phyloP scores from a whole-genome alignment of 2,797 vertebrate species.

The Lophotriccus pileatus region DNA sequence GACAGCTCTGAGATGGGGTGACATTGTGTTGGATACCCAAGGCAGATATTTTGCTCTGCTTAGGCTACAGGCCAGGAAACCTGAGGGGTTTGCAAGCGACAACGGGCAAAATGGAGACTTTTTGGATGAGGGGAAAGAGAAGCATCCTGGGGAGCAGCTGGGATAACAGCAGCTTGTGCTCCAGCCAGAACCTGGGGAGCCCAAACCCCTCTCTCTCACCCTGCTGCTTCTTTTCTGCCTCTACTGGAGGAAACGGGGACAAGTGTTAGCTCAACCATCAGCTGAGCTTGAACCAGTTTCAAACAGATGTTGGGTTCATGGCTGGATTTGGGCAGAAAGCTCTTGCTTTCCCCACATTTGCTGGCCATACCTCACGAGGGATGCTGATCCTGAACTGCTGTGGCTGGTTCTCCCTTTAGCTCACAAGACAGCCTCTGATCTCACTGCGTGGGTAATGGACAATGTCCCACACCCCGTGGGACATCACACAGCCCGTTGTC shows the following conservation, averaged over 20 bases:
- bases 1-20: neutral
- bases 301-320: neutral
- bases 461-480: accelerated
- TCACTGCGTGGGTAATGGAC: accelerated
- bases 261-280: neutral
- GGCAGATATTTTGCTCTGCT: neutral
- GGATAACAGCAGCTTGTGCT: neutral
- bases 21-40: accelerated
- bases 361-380: neutral
- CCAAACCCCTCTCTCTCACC: neutral
- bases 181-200: neutral
- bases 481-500: neutral
- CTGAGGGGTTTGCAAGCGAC: neutral
- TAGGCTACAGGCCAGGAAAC: neutral
- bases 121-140: neutral
- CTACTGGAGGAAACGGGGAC: neutral
- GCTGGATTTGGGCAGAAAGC: conserved; percentile 29
- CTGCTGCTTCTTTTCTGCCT: neutral
- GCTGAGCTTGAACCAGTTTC: neutral
- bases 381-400: neutral
- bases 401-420: neutral
- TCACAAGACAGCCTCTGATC: neutral
- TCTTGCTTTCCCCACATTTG: conserved; percentile 19
- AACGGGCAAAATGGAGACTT: accelerated
- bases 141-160: neutral